A percentile compares a stretch with the other conserved stretches of the same genome.
Conservation (phyloP, 2,888 invertebrate species). For the Leptinotarsa haldemani region DNA sequence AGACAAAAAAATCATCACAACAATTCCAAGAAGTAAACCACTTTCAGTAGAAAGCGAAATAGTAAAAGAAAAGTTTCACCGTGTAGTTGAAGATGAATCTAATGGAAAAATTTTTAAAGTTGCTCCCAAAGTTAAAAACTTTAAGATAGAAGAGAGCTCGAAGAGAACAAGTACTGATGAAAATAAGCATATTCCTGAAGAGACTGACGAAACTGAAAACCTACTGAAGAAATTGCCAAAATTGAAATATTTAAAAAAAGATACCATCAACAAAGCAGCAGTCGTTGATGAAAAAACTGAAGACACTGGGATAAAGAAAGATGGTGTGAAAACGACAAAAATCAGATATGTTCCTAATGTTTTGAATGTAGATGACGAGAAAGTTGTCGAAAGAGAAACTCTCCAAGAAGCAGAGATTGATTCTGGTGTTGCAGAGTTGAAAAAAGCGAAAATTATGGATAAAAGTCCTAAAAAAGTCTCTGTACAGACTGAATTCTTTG, state of each 20-base stretch:
- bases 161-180: conserved; percentile 13
- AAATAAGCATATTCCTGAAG: conserved; percentile 10
- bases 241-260: conserved; percentile 8
- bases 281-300: not conserved
- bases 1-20: not conserved
- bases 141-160: conserved; percentile 15
- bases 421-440: not conserved
- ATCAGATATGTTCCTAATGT: not conserved
- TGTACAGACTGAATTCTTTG: not conserved
- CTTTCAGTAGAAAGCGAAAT: not conserved
- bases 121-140: not conserved
- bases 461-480: not conserved
- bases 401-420: not conserved
- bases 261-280: not conserved
- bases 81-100: not conserved
- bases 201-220: conserved; percentile 23
- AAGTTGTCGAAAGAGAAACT: not conserved
- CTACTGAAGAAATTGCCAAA: conserved; percentile 28
- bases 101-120: not conserved
- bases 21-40: not conserved
- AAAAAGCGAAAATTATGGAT: not conserved
- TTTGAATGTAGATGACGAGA: not conserved
- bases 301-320: conserved; percentile 11
- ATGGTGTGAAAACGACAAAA: not conserved
- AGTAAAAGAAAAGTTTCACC: not conserved